phyloP scores from a whole-genome alignment of 64 coral and sea anemone genomes.

The Montipora foliosa region DNA sequence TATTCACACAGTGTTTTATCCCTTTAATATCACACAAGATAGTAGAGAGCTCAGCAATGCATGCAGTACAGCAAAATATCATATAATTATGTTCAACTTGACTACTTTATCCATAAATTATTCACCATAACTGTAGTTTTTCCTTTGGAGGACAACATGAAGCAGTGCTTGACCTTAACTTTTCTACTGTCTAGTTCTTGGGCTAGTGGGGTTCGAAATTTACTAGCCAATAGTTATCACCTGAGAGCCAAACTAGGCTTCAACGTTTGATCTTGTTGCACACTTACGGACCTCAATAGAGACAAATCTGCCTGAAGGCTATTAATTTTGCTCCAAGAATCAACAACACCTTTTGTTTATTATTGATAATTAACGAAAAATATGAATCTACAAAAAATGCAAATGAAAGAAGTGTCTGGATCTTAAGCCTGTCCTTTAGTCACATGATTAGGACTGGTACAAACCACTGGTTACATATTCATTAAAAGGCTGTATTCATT shows the following conservation, averaged over 20 bases:
- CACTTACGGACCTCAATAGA: slow-evolving; percentile 51
- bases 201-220: slow-evolving; percentile 57
- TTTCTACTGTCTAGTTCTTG: slow-evolving; percentile 37
- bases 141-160: too few relatives aligned
- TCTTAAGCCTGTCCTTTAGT: background rate
- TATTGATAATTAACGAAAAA: background rate
- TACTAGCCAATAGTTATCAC: slow-evolving; percentile 63
- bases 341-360: slow-evolving; percentile 16
- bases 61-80: too few relatives aligned
- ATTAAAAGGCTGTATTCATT: too few relatives aligned
- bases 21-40: too few relatives aligned
- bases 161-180: slow-evolving; percentile 26
- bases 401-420: background rate
- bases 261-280: slow-evolving; percentile 65
- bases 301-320: slow-evolving; percentile 45
- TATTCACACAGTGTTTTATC: too few relatives aligned
- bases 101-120: too few relatives aligned
- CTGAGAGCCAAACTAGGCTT: slow-evolving; percentile 44
- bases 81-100: too few relatives aligned
- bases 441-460: too few relatives aligned
- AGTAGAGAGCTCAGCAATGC: too few relatives aligned
- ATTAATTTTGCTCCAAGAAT: slow-evolving; percentile 37
- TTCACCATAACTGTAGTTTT: too few relatives aligned
- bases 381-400: background rate
- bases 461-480: too few relatives aligned